phyloP scores from a whole-genome alignment of 2,888 invertebrate species.

The Uropetala carovei region DNA sequence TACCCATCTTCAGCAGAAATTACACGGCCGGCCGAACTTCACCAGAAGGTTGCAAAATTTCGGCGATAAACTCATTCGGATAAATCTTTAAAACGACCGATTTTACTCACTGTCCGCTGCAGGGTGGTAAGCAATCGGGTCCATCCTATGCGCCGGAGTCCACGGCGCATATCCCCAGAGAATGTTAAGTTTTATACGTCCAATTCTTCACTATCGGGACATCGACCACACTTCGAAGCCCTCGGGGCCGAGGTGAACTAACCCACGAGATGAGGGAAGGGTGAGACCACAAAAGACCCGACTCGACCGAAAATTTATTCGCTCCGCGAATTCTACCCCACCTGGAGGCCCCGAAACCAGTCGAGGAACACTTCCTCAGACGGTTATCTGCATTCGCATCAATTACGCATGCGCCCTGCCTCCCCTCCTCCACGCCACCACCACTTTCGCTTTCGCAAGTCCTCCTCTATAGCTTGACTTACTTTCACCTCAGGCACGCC shows the following conservation, averaged over 20 bases:
- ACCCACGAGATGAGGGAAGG: too few species aligned
- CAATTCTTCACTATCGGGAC: neutral
- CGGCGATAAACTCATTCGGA: neutral
- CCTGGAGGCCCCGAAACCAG: slow-evolving; percentile 12
- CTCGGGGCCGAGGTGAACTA: neutral
- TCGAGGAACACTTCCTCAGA: slow-evolving; percentile 5
- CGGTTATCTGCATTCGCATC: slow-evolving; percentile 35
- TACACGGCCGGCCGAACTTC: too few species aligned
- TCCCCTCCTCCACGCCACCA: neutral
- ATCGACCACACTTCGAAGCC: neutral
- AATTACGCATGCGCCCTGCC: neutral
- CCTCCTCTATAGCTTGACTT: neutral
- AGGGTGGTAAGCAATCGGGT: too few species aligned
- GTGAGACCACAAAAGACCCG: neutral
- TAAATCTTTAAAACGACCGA: neutral
- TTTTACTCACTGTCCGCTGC: too few species aligned
- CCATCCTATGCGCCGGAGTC: neutral
- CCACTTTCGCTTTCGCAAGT: slow-evolving; percentile 43
- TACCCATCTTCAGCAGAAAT: too few species aligned
- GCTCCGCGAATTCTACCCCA: neutral
- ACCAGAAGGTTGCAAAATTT: neutral
- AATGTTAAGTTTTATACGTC: neutral
- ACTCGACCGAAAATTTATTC: neutral
- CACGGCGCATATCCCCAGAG: neutral
- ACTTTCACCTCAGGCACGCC: slow-evolving; percentile 16